A percentile compares a stretch with the other conserved stretches of the same genome.
phyloP scores from a whole-genome alignment of 2,113 vertebrate genomes.

The Prionailurus bengalensis region DNA sequence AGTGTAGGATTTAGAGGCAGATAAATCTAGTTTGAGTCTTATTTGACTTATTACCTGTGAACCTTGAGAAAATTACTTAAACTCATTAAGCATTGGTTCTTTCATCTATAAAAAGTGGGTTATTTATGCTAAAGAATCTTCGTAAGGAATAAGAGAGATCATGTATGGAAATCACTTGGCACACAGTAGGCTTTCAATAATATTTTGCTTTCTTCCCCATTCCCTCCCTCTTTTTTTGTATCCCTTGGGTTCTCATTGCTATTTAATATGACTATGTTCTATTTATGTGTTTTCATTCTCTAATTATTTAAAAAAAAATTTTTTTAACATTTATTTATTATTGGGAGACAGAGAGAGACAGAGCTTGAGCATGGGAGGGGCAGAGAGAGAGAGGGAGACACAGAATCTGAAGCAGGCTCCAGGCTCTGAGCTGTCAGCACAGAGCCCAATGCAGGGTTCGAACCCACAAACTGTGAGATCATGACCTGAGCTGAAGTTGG shows the following conservation, averaged over 20 bases:
- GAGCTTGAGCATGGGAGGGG: too few relatives aligned
- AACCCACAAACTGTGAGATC: too few relatives aligned
- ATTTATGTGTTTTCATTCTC: not conserved
- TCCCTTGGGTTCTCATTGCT: not conserved
- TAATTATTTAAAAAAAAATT: too few relatives aligned
- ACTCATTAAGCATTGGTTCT: not conserved
- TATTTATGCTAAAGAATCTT: conserved; percentile 17
- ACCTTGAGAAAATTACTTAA: conserved; percentile 44
- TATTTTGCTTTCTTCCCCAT: not conserved
- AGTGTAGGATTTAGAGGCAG: not conserved
- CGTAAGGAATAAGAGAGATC: not conserved
- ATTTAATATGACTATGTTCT: not conserved
- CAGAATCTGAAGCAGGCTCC: too few relatives aligned
- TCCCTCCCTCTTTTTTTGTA: not conserved
- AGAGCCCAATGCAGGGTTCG: too few relatives aligned
- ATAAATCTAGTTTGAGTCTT: not conserved
- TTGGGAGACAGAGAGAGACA: too few relatives aligned
- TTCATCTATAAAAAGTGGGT: not conserved
- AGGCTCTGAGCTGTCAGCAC: too few relatives aligned
- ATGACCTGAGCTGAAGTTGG: too few relatives aligned
- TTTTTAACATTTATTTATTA: too few relatives aligned
- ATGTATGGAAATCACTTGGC: not conserved
- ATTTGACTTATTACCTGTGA: not conserved
- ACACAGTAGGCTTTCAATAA: not conserved
- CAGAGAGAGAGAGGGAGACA: too few relatives aligned